Evolutionary conservation across 2,113 vertebrate genomes (phyloP), one percentile per base, ranked within the genome.

Genomic region (Peromyscus californicus): DNA sequence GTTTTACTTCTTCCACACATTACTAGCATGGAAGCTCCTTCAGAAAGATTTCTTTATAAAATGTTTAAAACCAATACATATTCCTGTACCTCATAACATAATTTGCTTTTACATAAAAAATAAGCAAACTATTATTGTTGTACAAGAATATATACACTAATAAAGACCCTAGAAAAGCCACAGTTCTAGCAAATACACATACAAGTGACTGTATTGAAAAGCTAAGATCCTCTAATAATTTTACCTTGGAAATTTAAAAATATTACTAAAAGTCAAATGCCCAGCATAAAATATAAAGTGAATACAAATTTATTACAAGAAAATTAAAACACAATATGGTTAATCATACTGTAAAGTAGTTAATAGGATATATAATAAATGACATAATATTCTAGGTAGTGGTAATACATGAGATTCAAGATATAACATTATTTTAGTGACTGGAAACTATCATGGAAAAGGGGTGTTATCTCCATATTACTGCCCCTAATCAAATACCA

Each of bases 1-100:
- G 96, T 98, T 98, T 98, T 94, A 98, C 97, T 98, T 98, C 94
- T 90, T 39, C 90, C 91, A 11, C 17, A 95, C 89, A 51, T 9
- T 51, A 61, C 90, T 89, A 9, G n/a, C 75, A 57, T 92, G 89
- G 93, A 97, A 95, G 76, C 88, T 69, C 97, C 93, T 98, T 95
- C 63, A 39, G 67, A 90, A 88, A 3, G 0, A 0, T 0, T 45
- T 72, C 92, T 83, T 72, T 75, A 75, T 76, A 10, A 74, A 95
- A 74, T 29, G 1, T 74, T 0, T 69, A 15, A 95, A 79, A 94
- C 82, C 19, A 90, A 85, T 45, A 74, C 2, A 79, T 67, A 88
- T 84, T 75, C 51, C 91, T 48, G 12, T 57, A 79, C n/a, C 15
- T 80, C 21, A 48, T 0, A 91, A 76, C 57, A 72, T 48, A 74